These are phyloP conservation scores for Erythrolamprus reginae DNA, from an alignment of 2,113 vertebrate genomes.

Conservation along the genomic window DNA sequence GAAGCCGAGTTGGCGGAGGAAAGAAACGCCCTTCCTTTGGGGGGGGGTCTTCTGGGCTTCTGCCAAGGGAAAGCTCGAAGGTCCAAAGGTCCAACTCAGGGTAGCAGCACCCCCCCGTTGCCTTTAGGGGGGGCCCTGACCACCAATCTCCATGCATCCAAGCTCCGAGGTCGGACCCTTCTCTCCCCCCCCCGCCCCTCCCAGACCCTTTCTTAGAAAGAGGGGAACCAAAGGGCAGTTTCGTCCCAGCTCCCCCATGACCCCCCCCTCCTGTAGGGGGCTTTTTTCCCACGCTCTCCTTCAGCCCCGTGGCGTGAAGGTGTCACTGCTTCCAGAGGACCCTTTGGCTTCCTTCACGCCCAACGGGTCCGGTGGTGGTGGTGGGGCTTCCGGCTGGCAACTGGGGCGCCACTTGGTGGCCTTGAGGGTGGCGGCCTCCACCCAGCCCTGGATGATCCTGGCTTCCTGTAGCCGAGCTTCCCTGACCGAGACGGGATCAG, in stretches of 20 bases:
- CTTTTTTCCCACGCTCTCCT: neutral
- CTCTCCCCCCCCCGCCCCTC: too few relatives aligned
- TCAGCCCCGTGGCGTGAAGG: neutral
- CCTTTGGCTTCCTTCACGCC: rapidly evolving
- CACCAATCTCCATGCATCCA: neutral
- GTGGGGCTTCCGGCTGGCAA: rapidly evolving
- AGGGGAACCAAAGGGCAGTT: too few relatives aligned
- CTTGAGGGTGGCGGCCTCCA: conserved; percentile 37
- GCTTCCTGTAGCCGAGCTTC: conserved; percentile 74
- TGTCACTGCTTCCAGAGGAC: rapidly evolving
- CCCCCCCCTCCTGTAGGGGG: neutral
- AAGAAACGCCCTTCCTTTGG: neutral
- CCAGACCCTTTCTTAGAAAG: neutral
- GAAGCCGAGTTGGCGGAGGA: neutral
- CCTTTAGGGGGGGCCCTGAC: neutral
- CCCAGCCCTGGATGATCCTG: conserved; percentile 74
- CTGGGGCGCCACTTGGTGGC: rapidly evolving
- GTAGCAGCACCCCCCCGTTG: neutral
- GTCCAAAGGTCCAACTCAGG: neutral
- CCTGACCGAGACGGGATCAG: conserved; percentile 74
- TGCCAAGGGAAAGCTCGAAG: neutral
- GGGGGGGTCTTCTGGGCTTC: neutral
- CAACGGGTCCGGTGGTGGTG: too few relatives aligned
- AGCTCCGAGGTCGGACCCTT: too few relatives aligned
- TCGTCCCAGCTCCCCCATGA: neutral